Evolutionary conservation across 2,797 vertebrate genomes (phyloP), one percentile per base, ranked within the genome.

Genomic region (Phoxinus dragarum): DNA sequence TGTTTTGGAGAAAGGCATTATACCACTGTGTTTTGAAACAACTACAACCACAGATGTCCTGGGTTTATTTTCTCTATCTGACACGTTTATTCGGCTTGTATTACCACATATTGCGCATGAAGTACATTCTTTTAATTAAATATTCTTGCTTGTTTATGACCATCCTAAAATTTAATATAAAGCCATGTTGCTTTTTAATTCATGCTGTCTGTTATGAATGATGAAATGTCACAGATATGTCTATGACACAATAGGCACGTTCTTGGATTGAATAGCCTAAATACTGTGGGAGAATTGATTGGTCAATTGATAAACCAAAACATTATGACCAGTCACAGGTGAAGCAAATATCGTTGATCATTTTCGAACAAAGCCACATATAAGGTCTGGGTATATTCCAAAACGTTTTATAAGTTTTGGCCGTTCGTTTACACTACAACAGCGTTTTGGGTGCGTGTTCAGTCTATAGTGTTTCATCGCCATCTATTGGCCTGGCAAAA

Each of bases 121-220:
- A 75, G 42, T 49, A 19, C 38, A 47, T 82, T 64, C 19, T 74
- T 64, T 17, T 36, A n/a, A 76, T 76, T 83, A 75, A 76, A 83
- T 31, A 27, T 31, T 42, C 27, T 36, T 73, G 27, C 17, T 72
- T 82, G 56, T 83, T 83, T 67, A 64, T 66, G 56, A 67, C 42
- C 42, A 66, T 83, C 21, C 19, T 52, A 2, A 54, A 40, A 83
- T 75, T 27, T 21, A 81, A 73, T 61, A 47, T 47, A 36, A 83
- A 38, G 16, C 14, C 16, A 49, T 38, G 40, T 31, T 83, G 71
- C 44, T 36, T 78, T 83, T 83, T 75, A 83, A 75, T 83, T 49
- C n/a, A 75, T 67, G 16, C 31, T 52, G 72, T 75, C 21, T 82
- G 69, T 17, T 36, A 75, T 75, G 56, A 82, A 5, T 38, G 4